Base-by-base conservation (phyloP, 2,797 vertebrate genomes). In the Enteromius anoplus region DNA sequence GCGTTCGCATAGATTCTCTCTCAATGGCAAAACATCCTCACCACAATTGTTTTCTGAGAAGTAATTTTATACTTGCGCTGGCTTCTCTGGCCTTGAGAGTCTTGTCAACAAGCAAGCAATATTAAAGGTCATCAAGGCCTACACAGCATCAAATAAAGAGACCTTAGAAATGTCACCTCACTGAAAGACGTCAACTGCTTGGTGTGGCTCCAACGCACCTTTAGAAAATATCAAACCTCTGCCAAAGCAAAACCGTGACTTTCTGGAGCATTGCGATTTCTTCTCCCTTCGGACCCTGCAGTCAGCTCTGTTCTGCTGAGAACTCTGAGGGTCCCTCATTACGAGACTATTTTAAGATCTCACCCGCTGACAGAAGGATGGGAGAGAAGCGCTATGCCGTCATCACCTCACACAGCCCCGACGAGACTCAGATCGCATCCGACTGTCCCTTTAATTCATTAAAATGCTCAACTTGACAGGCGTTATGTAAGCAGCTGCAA, bases 401-500 rank as follows among this genome's bases (percentile, higher is more conserved):
- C 55, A 86, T 85, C 87, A 88, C 85, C 77, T 83, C 80, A 79
- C 88, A 83, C 86, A 78, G 82, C 80, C 51, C 87, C 84, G 89
- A 89, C 73, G 78, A 78, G 29, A 80, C 78, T 89, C 83, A 75
- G 76, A 51, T 87, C 87, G 80, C 2, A 65, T 86, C 78, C 2
- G 19, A 89, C 86, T 83, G 81, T 75, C 77, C 83, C 71, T 29
- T 84, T 79, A 81, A 87, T 89, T 90, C 85, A 83, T 84, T 79
- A 90, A 91, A 91, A 85, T 76, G 86, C 87, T 87, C 82, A 49
- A 80, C 85, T 89, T 84, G 71, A 84, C 87, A 86, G 80, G 75
- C 66, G 83, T 93, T 93, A 93, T 89, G 85, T 91, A 94, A 94
- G 76, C 79, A 68, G 89, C 90, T 87, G 89, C 85, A 86, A 85